A percentile compares a stretch with the other conserved stretches of the same genome.
Conservation (phyloP, 2,888 invertebrate genomes). For the Augochlorella aurata region DNA sequence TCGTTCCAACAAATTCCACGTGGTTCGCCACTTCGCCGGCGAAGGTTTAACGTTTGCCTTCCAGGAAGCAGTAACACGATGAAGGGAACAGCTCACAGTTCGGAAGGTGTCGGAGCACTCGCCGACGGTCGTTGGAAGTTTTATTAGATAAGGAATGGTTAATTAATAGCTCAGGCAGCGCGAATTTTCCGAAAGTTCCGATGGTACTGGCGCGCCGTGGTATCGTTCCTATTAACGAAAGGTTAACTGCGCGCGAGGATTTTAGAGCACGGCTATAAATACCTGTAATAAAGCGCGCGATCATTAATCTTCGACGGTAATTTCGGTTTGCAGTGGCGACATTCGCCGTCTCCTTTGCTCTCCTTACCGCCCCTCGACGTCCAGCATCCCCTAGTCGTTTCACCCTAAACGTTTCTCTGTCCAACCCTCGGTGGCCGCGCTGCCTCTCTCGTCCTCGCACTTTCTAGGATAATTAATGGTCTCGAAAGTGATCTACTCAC, state of each 20-base stretch:
- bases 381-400: constrained; percentile 26
- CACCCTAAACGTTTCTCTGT: constrained; percentile 20
- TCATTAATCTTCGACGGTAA: constrained; percentile 80
- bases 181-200: constrained; percentile 7
- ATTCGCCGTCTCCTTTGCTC: constrained; percentile 70
- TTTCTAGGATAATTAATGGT: constrained; percentile 79
- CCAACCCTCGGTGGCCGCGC: constrained; percentile 15
- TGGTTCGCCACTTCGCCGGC: not conserved
- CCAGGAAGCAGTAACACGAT: not conserved
- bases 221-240: constrained; percentile 29
- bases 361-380: constrained; percentile 47
- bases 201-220: not conserved
- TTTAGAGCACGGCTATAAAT: constrained; percentile 72
- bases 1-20: not conserved
- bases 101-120: not conserved
- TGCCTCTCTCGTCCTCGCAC: constrained; percentile 67
- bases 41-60: not conserved
- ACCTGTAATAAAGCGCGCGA: constrained; percentile 73
- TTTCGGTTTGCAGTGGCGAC: constrained; percentile 79
- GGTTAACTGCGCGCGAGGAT: constrained; percentile 49
- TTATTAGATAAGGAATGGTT: constrained; percentile 13
- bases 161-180: not conserved
- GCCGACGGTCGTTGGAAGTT: constrained; percentile 11
- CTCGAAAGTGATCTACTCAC: constrained; percentile 78
- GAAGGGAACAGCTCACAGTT: not conserved